These are phyloP conservation scores for Orthosia gracilis DNA, from an alignment of 2,888 invertebrate genomes.

Conservation along the genomic window DNA sequence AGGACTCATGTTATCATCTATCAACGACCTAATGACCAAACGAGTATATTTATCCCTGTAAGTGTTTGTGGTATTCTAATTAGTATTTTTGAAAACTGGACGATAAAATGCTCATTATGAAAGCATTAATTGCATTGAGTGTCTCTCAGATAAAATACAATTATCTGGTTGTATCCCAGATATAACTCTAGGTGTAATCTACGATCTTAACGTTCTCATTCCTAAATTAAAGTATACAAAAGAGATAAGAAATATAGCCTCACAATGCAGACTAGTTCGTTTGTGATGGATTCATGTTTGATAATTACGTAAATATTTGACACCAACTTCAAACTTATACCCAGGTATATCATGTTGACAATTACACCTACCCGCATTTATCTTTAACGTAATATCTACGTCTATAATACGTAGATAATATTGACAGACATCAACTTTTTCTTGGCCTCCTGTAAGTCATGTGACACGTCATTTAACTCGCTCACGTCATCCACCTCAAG, in stretches of 20 bases:
- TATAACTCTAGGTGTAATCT: neutral
- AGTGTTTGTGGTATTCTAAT: neutral
- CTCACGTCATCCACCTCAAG: neutral
- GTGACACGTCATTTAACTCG: constrained; percentile 12
- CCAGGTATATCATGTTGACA: constrained; percentile 10
- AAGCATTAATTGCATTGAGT: neutral
- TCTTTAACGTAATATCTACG: constrained; percentile 30
- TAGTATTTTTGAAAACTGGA: neutral
- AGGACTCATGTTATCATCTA: neutral
- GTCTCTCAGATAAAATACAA: no score
- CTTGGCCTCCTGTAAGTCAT: neutral
- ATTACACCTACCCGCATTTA: constrained; percentile 10
- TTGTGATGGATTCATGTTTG: constrained; percentile 12
- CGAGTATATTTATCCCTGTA: no score
- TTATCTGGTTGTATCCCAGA: neutral
- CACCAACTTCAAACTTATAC: constrained; percentile 1
- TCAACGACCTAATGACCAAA: neutral
- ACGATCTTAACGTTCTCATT: neutral
- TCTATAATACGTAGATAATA: constrained; percentile 27
- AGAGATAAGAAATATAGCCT: neutral
- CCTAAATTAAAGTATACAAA: neutral
- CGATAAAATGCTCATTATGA: neutral
- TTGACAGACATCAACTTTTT: constrained; percentile 26
- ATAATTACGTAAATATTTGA: constrained; percentile 34
- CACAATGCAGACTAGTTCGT: constrained; percentile 1